Evolutionary conservation across 2,888 invertebrate species (phyloP), one percentile per base, ranked within the genome.

Genomic region (Marronus borbonicus): DNA sequence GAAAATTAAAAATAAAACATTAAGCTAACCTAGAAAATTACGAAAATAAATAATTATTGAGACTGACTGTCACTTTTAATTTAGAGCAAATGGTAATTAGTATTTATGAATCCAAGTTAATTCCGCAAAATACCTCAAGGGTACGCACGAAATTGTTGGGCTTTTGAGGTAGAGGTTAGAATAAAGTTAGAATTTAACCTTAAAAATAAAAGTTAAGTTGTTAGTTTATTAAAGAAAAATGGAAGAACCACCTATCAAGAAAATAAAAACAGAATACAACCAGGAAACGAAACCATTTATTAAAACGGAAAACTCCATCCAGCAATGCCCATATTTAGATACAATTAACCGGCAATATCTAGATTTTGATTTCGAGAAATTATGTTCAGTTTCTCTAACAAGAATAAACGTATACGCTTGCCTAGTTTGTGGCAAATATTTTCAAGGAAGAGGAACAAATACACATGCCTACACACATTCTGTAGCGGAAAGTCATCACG

Each of bases 391-490:
- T 52, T 99, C 99, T 0, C 88, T 99, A 80, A 99, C 99, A 0
- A 94, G 99, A 85, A 98, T 99, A 83, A 99, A 99, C 91, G 99
- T 99, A 49, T 99, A 99, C 88, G 99, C 99, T 7, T 99, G 99
- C 87, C 91, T 99, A 79, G 97, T 99, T 0, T 99, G 99, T 89
- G 99, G 99, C 24, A 99, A 99, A 89, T 99, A 99, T 87, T 99
- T 99, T 86, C 91, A 95, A 93, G 98, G 99, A 1, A 92, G 99
- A 86, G 99, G 99, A 0, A 97, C 96, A 7, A 98, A 97, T 86
- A 99, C 99, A 0, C 98, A 99, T 90, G 99, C 99, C 0, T 99
- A 99, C 87, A 98, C 98, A 0, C 99, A 99, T 89, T 98, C 98
- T 77, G 98, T 99, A 1, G 97, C 97, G 60, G 98, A 98, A 84